Base-by-base conservation (phyloP, 2,888 invertebrate species). In the Parelbella ahira region DNA sequence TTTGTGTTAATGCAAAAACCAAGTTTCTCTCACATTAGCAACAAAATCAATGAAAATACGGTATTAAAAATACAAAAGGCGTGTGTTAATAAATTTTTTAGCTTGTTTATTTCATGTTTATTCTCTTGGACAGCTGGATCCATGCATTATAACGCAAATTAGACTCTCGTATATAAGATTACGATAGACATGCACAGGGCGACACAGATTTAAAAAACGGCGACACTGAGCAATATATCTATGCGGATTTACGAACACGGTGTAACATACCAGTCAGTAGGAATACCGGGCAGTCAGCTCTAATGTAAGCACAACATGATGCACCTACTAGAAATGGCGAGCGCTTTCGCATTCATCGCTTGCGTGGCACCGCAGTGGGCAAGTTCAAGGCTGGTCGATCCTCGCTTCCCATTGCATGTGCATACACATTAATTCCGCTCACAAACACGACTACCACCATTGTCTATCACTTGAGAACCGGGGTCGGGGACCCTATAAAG, bases 301-400 rank as follows among this genome's bases (percentile, higher is more conserved):
- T 30, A 38, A 38, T 38, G 38, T 38, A 38, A 24, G 36, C 47
- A 51, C 49, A 65, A 65, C 63, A 67, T 67, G 68, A 74, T 65
- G 66, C 55, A 68, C 56, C 58, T 64, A 65, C 74, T 80, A 82
- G 84, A 78, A 81, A 79, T 73, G 73, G 72, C 75, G 64, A 62
- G 60, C 65, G 69, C 68, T 76, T 75, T 75, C 63, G 76, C 74
- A 78, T 77, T 73, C 75, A 68, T 68, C 63, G 74, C 63, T 60
- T 52, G 75, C 68, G 65, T 71, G 68, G 66, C 68, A 66, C 63
- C 70, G 78, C 75, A 72, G 37, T 66, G 67, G 49, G 58, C 77
- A 84, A 82, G 86, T 87, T 87, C 86, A 87, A 87, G 86, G 86
- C 78, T 83, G 83, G 80, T 75, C 83, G 69, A 60, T 58, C 66